phyloP scores from a whole-genome alignment of 2,888 invertebrate genomes.

The Agrochola litura region DNA sequence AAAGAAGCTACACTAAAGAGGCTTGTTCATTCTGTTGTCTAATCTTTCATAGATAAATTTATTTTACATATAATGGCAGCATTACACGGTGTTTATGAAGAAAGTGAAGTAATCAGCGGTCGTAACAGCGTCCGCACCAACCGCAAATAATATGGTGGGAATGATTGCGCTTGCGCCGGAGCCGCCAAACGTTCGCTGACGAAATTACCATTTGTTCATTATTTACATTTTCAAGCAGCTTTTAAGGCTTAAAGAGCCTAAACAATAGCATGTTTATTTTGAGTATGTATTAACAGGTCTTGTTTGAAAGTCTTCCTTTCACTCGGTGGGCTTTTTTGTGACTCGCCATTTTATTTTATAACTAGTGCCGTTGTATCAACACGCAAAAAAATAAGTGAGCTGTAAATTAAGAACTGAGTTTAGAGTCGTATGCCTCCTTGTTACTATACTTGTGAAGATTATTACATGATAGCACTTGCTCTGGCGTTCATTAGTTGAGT shows the following conservation, averaged over 20 bases:
- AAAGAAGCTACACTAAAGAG: background rate
- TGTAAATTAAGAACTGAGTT: background rate
- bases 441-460: background rate
- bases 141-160: conserved; percentile 78
- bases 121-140: conserved; percentile 72
- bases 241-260: conserved; percentile 6
- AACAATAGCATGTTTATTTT: conserved; percentile 52
- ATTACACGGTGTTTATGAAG: conserved; percentile 67
- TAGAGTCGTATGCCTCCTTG: background rate
- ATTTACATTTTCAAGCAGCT: conserved; percentile 20
- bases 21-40: background rate
- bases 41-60: conserved; percentile 8
- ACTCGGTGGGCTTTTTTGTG: conserved; percentile 46
- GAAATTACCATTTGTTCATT: conserved; percentile 16
- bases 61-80: conserved; percentile 31
- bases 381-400: conserved; percentile 1
- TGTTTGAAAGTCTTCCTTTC: conserved; percentile 56
- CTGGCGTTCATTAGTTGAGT: conserved; percentile 2
- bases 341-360: conserved; percentile 33
- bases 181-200: background rate
- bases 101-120: conserved; percentile 81
- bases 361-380: conserved; percentile 46
- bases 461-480: background rate
- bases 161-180: conserved; percentile 47
- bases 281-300: conserved; percentile 35